phyloP scores from a whole-genome alignment of 1,140 invertebrate species.

The Dysdera silvatica region DNA sequence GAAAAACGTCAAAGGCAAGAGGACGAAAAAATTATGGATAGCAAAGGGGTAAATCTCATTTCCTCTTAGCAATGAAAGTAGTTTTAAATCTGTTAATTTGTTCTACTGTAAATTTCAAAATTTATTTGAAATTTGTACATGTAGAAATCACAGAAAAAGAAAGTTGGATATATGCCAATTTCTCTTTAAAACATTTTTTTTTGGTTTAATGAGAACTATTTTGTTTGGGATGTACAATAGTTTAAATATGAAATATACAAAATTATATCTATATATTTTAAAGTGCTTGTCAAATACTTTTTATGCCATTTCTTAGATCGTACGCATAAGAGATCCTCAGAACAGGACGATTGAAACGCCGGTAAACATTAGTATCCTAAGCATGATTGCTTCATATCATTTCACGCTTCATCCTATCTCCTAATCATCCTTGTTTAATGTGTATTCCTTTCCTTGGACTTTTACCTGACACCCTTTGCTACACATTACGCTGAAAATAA shows the following conservation, averaged over 20 bases:
- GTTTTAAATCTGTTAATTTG: background rate
- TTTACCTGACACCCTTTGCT: too few species aligned
- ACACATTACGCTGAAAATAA: too few species aligned
- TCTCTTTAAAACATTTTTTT: too few species aligned
- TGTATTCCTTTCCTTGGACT: background rate
- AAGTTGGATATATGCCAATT: background rate
- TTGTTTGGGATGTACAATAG: too few species aligned
- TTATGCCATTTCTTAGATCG: conserved; percentile 18
- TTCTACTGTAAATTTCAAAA: background rate
- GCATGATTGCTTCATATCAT: background rate
- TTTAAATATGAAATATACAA: too few species aligned
- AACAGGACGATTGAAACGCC: conserved; percentile 6
- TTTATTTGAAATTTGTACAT: background rate
- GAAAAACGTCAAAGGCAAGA: too few species aligned
- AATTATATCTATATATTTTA: too few species aligned
- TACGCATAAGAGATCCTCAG: conserved; percentile 19
- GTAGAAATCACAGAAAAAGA: background rate
- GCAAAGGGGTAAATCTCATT: too few species aligned
- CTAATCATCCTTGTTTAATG: background rate
- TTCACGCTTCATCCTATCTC: background rate
- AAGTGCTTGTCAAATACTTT: too few species aligned
- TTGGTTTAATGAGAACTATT: too few species aligned
- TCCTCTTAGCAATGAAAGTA: too few species aligned
- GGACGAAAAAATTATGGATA: too few species aligned
- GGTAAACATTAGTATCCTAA: conserved; percentile 12